phyloP scores from a whole-genome alignment of 2,113 vertebrate genomes.

The Cricetomys ansorgei region DNA sequence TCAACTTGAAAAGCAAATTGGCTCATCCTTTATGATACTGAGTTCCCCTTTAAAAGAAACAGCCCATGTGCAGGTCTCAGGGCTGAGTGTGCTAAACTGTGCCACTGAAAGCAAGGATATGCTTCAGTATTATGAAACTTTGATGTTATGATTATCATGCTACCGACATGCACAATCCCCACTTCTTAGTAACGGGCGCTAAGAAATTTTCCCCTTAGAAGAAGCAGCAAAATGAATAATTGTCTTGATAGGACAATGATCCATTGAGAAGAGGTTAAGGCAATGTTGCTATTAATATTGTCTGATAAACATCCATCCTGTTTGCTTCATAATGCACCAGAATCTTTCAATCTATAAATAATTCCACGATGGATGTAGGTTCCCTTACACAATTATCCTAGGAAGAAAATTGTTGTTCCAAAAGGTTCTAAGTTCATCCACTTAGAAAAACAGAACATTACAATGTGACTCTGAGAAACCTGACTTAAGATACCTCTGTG shows the following conservation, averaged over 20 bases:
- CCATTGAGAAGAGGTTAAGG: neutral
- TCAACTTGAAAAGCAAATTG: neutral
- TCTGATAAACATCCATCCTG: neutral
- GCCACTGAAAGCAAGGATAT: neutral
- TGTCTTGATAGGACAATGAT: neutral
- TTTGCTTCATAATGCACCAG: neutral
- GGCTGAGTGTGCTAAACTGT: neutral
- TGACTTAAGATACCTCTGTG: neutral
- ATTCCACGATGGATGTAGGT: neutral
- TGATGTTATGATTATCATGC: neutral
- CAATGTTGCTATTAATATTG: neutral
- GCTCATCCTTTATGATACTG: neutral
- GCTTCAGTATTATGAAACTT: neutral
- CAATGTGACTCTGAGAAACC: neutral
- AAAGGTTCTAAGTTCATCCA: neutral
- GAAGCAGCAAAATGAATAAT: neutral
- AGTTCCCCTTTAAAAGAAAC: neutral
- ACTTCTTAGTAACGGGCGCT: neutral
- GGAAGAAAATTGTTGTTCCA: conserved; percentile 11
- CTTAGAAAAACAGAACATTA: neutral
- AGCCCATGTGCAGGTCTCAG: neutral
- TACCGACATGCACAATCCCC: neutral
- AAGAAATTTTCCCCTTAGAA: neutral
- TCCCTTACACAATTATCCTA: conserved; percentile 45
- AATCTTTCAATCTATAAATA: conserved; percentile 16